Percentiles rank a stretch among this genome's conserved stretches.
Evolutionary conservation across 2,113 vertebrate species (phyloP).

Genomic region (Recurvirostra avosetta): DNA sequence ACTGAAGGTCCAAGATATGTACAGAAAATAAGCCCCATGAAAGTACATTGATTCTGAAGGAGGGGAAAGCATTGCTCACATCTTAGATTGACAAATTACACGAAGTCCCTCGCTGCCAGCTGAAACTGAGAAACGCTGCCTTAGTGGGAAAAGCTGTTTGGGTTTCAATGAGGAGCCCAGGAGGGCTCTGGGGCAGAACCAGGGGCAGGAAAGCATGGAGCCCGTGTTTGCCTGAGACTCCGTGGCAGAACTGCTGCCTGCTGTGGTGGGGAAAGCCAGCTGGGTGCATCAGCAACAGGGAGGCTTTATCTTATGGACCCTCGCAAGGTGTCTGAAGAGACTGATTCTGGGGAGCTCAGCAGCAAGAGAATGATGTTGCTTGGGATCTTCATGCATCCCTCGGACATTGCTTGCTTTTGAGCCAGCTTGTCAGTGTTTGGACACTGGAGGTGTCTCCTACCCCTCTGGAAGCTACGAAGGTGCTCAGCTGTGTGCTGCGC

Average conservation of each 20-base stretch:
- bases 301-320: neutral
- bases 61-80: too few relatives aligned
- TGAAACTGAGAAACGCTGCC: neutral
- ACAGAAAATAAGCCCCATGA: too few relatives aligned
- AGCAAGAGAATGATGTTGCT: neutral
- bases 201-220: neutral
- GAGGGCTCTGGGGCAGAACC: neutral
- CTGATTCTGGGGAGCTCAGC: neutral
- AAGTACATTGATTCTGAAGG: too few relatives aligned
- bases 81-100: too few relatives aligned
- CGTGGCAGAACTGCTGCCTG: accelerated
- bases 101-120: neutral
- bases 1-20: too few relatives aligned
- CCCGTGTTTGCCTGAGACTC: neutral
- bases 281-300: neutral
- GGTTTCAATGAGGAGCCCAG: neutral
- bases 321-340: neutral
- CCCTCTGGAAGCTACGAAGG: neutral
- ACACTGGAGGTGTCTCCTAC: neutral
- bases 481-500: neutral
- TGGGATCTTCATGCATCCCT: neutral
- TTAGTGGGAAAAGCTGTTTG: neutral
- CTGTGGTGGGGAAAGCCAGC: neutral
- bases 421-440: neutral
- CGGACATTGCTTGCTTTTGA: neutral